Evolutionary conservation across 2,113 vertebrate genomes (phyloP).

Genomic region (Otolemur garnettii): DNA sequence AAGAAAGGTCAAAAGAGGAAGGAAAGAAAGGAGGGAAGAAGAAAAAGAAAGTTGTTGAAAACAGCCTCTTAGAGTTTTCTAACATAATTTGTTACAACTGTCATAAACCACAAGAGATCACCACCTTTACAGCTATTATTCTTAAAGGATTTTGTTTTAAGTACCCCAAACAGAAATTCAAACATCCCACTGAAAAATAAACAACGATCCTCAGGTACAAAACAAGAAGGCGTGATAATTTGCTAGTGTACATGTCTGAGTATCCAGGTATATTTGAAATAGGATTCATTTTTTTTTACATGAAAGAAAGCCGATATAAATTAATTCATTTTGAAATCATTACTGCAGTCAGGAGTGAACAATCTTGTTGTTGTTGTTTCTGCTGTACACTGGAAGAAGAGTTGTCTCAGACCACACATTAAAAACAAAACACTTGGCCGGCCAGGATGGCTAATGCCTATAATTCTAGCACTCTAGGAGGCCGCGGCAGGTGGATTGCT

Average conservation of each 20-base stretch:
- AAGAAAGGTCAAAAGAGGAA: too few relatives aligned
- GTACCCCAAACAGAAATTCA: neutral
- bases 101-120: neutral
- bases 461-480: too few relatives aligned
- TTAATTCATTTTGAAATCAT: slow-evolving; percentile 26
- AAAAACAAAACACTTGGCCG: too few relatives aligned
- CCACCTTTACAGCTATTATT: neutral
- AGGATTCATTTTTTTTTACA: slow-evolving; percentile 47
- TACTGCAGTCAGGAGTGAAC: neutral
- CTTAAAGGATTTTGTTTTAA: slow-evolving; percentile 52
- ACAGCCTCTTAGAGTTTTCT: neutral
- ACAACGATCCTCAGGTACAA: neutral
- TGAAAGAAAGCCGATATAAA: neutral
- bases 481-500: too few relatives aligned
- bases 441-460: too few relatives aligned
- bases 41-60: neutral
- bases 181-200: slow-evolving; percentile 32
- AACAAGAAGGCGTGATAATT: neutral
- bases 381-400: too few relatives aligned
- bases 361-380: too few relatives aligned
- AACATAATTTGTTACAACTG: neutral
- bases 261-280: neutral
- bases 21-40: too few relatives aligned
- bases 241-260: neutral
- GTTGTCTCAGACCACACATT: too few relatives aligned